Conservation (phyloP, 2,113 vertebrate genomes). For the Laticauda colubrina region DNA sequence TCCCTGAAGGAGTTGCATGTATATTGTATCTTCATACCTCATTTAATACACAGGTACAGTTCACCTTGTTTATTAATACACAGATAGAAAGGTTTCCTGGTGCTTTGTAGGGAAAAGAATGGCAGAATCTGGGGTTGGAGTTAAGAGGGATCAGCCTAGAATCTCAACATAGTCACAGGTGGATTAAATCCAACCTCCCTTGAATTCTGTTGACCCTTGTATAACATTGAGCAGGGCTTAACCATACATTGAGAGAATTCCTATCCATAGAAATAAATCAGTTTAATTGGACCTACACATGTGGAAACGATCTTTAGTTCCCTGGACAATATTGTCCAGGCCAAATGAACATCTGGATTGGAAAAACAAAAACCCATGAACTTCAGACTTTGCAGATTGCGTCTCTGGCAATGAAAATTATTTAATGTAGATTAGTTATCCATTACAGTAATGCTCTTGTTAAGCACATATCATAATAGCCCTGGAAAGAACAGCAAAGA, state of each 20-base stretch:
- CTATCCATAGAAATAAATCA: neutral
- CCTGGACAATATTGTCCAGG: neutral
- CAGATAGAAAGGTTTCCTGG: neutral
- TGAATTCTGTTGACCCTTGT: neutral
- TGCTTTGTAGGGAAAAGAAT: neutral
- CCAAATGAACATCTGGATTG: neutral
- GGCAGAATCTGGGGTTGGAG: neutral
- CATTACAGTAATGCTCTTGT: neutral
- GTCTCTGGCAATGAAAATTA: neutral
- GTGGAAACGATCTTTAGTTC: neutral
- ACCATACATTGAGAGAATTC: neutral
- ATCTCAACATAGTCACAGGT: neutral
- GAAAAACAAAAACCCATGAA: neutral
- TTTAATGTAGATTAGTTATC: neutral
- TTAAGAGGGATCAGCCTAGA: neutral
- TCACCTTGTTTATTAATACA: neutral
- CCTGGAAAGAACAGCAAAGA: neutral
- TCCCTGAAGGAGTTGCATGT: neutral
- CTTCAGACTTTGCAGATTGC: neutral
- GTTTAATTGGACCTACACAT: neutral
- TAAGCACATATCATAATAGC: neutral
- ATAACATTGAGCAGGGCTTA: neutral
- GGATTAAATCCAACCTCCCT: neutral
- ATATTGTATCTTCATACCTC: neutral
- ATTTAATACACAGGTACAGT: neutral